Conservation (phyloP, 2,797 vertebrate species). For the Astyanax mexicanus region DNA sequence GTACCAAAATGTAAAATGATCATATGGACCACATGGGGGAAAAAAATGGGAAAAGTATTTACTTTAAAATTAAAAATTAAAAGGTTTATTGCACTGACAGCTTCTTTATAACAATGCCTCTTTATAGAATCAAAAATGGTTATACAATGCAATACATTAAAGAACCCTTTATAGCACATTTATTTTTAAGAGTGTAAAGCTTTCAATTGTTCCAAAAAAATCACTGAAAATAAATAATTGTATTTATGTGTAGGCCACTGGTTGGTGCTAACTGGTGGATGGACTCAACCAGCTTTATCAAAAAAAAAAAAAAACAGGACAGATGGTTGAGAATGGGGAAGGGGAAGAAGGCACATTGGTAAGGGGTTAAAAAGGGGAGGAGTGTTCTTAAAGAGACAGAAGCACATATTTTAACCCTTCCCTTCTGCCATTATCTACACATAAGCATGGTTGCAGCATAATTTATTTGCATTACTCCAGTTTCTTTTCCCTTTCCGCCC, state of each 20-base stretch:
- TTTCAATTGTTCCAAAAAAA: no score
- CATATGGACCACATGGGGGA: no score
- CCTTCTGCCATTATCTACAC: conserved; percentile 10
- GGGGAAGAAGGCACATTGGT: conserved; percentile 48
- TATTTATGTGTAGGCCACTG: background rate
- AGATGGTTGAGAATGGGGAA: conserved; percentile 64
- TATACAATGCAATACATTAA: no score
- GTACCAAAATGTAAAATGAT: no score
- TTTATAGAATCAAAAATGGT: no score
- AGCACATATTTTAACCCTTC: conserved; percentile 40
- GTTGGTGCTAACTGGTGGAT: conserved; percentile 26
- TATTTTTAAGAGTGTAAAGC: no score
- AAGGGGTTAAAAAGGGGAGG: conserved; percentile 54
- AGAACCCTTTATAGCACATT: no score
- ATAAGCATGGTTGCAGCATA: background rate
- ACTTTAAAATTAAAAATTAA: no score
- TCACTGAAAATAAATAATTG: no score
- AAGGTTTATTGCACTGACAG: no score
- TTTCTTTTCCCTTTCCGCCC: conserved; percentile 18
- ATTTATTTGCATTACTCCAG: conserved; percentile 12
- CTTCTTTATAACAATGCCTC: no score
- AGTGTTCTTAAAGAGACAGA: conserved; percentile 62
- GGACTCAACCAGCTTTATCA: conserved; percentile 47
- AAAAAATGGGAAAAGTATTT: no score
- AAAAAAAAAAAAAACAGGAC: conserved; percentile 51